Evolutionary conservation across 2,113 vertebrate species (phyloP), one percentile per base, ranked within the genome.

Genomic region (Glaucomys volans): DNA sequence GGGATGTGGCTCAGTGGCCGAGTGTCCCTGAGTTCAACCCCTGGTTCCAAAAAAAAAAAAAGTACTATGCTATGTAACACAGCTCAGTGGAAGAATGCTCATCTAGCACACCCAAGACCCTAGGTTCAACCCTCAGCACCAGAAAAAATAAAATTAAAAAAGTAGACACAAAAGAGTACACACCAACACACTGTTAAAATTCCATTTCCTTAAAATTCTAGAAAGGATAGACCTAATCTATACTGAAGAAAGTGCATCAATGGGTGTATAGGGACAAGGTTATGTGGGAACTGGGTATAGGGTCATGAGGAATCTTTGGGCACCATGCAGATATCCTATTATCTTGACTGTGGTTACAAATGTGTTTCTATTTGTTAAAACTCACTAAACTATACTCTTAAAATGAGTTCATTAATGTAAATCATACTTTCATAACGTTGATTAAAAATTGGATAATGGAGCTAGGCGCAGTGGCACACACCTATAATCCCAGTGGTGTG

Each of bases 161-260:
- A 75, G 40, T 16, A 80, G 54, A 69, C 13, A 79, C 35, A 50
- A 18, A 85, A 54, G 35, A 91, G 47, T 37, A 62, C 9, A 85
- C 4, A 20, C 40, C 44, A 52, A 59, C 9, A 82, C 14, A 44
- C 37, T 62, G 52, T 11, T 50, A n/a, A 18, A 64, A 76, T 59
- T 81, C 52, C 22, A 75, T 32, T 75, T 87, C 66, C 22, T 81
- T 83, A 42, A 90, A 90, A 93, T 90, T 90, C 75, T 90, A 90
- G 22, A 88, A 90, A 16, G 52, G 18, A 67, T 24, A 22, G 18
- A 92, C 40, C 72, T 90, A 85, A 62, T 42, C 9, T 42, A 75
- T 18, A 64, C 0, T 47, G 16, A 82, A 87, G 80, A 91, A 93
- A 77, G 64, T 12, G 74, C 20, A 66, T 40, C 8, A 64, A 50